Base-by-base conservation (phyloP, 1,140 invertebrate species). In the Phortica variegata region DNA sequence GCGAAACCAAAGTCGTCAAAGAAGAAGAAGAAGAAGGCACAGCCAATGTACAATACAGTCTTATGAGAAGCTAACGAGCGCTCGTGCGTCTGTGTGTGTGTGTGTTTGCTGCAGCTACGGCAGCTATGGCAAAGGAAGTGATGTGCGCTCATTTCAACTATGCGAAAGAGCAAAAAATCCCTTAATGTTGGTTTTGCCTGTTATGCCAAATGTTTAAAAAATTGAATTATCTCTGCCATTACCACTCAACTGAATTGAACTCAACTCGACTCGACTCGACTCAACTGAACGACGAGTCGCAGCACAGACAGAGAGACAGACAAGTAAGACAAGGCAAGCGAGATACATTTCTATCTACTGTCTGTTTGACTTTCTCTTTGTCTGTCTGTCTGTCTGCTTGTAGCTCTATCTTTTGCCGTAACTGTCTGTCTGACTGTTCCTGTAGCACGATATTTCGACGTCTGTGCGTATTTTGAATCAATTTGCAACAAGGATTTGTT, bases 201-300 rank as follows among this genome's bases (percentile, higher is more conserved):
- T 73, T 73, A 73, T 70, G 63, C 70, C 69, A 73, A 73, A 70
- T 73, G 69, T 73, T 70, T 73, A 62, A 66, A n/a, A 73, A 73
- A 73, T 73, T 73, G 69, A 73, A 73, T 73, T 73, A 73, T 73
- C 61, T 73, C 65, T n/a, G n/a, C 69, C 63, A 68, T 68, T 68
- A 68, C 63, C 60, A 10, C 23, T 26, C 23, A 26, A 26, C n/a
- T n/a, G n/a, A n/a, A n/a, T n/a, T n/a, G n/a, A n/a, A n/a, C n/a
- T n/a, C n/a, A n/a, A n/a, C n/a, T n/a, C n/a, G n/a, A n/a, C n/a
- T n/a, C n/a, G n/a, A 45, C 46, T 49, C 43, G 60, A 53, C 47
- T 49, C 68, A 68, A 59, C 68, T 72, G 63, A 70, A 59, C 61
- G 49, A 44, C 33, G 16, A 42, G 49, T 49, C 50, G 10, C 13